Evolutionary conservation across 2,113 vertebrate genomes (phyloP).

Genomic region (Danio rerio): GRCz12tu NC_133182.1:36690001-36690500

Average conservation of each 20-base stretch:
- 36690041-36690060: slow-evolving; percentile 20
- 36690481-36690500: slow-evolving; percentile 96
- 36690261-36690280: slow-evolving; percentile 58
- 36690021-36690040: neutral
- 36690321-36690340: neutral
- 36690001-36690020: neutral
- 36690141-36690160: slow-evolving; percentile 89
- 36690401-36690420: neutral
- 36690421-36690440: neutral
- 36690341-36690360: neutral
- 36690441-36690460: slow-evolving; percentile 87
- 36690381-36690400: neutral
- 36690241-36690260: slow-evolving; percentile 98
- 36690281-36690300: too few relatives aligned
- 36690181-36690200: slow-evolving; percentile 86
- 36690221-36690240: slow-evolving; percentile 93
- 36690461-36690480: slow-evolving; percentile 97
- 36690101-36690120: slow-evolving; percentile 85
- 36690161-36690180: slow-evolving; percentile 94
- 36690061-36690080: neutral
- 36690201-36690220: slow-evolving; percentile 82
- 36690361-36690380: neutral
- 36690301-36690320: too few relatives aligned
- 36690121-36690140: slow-evolving; percentile 95
- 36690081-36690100: slow-evolving; percentile 61